Conservation (phyloP, 2,113 vertebrate genomes). For the Irena cyanogastra region DNA sequence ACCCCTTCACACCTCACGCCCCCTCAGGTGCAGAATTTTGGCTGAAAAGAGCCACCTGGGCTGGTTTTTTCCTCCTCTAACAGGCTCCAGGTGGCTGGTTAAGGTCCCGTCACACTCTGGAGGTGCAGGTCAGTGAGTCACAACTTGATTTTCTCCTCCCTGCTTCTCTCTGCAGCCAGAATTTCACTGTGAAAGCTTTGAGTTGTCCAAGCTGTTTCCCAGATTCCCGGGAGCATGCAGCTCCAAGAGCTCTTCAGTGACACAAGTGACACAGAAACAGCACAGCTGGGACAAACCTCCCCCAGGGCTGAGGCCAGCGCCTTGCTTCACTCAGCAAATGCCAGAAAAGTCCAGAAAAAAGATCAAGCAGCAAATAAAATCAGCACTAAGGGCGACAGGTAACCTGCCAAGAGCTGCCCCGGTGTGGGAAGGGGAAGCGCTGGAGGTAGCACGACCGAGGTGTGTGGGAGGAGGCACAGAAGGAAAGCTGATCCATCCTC, state of each 20-base stretch:
- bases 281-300: not conserved
- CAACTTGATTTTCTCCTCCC: not conserved
- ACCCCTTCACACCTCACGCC: not conserved
- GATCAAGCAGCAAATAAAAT: not conserved
- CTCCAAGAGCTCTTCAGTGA: not conserved
- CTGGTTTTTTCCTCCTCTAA: not conserved
- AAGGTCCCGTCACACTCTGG: not conserved
- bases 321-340: not conserved
- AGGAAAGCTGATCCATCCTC: not conserved
- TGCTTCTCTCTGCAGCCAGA: not conserved
- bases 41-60: not conserved
- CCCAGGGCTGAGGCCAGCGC: not conserved
- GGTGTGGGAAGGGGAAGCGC: conserved; percentile 19
- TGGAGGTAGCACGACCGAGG: not conserved
- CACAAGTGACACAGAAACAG: not conserved
- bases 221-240: rapidly evolving
- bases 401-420: not conserved
- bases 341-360: not conserved
- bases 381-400: not conserved
- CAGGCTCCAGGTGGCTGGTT: not conserved
- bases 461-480: not conserved
- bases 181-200: not conserved
- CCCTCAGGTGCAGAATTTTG: not conserved
- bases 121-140: not conserved
- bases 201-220: not conserved